Conservation (phyloP, 2,113 vertebrate species). For the Xiphophorus maculatus region DNA sequence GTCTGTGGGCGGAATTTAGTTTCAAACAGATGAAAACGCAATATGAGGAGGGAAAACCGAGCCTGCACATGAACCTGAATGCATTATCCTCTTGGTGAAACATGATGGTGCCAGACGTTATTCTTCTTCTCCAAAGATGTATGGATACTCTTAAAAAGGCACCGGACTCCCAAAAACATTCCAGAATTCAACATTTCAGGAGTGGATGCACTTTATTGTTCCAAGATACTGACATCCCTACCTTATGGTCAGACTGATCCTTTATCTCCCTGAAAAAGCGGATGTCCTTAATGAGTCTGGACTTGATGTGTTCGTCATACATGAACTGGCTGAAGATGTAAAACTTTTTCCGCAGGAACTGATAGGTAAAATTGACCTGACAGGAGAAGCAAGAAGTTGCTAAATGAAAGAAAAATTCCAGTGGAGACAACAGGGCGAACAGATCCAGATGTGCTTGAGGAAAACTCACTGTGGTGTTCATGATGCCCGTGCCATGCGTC, state of each 20-base stretch:
- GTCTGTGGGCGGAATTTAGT: too few relatives aligned
- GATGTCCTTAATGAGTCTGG: conserved; percentile 98
- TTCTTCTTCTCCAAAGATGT: too few relatives aligned
- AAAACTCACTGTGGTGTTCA: conserved; percentile 96
- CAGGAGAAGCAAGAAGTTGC: not conserved
- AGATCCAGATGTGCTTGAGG: not conserved
- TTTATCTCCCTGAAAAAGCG: conserved; percentile 98
- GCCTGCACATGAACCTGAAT: too few relatives aligned
- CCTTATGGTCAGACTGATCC: conserved; percentile 98
- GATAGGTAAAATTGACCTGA: conserved; percentile 98
- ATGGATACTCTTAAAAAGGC: too few relatives aligned
- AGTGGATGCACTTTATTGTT: not conserved
- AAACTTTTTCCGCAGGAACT: conserved; percentile 98
- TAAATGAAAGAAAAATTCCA: not conserved
- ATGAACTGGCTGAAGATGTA: conserved; percentile 99
- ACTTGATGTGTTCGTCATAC: conserved; percentile 99
- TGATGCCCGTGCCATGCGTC: conserved; percentile 97
- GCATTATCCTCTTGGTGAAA: too few relatives aligned
- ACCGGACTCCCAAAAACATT: not conserved
- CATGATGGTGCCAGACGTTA: too few relatives aligned
- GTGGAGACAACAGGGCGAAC: rapidly evolving
- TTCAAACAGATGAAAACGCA: too few relatives aligned
- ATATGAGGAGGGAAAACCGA: too few relatives aligned
- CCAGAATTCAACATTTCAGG: not conserved
- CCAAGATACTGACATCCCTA: conserved; percentile 27